A percentile compares a stretch with the other conserved stretches of the same genome.
Conservation (phyloP, 64 coral and sea anemone genomes). For the Pocillopora damicornis region DNA sequence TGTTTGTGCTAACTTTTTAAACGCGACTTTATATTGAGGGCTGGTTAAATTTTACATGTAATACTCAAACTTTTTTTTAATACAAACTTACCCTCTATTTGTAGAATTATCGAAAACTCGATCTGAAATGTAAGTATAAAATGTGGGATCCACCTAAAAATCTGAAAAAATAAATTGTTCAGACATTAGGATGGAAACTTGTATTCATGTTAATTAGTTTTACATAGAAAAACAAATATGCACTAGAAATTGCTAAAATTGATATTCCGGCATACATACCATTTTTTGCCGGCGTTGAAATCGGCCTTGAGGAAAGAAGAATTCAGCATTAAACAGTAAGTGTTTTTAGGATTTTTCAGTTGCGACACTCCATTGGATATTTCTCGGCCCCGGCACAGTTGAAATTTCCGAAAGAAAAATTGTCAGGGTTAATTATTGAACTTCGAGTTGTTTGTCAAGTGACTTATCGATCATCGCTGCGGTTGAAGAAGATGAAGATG, state of each 20-base stretch:
- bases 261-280: neutral
- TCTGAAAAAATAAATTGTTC: neutral
- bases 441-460: too few relatives aligned
- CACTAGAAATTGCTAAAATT: neutral
- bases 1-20: neutral
- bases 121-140: neutral
- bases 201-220: neutral
- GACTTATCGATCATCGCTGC: too few relatives aligned
- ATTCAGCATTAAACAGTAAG: neutral
- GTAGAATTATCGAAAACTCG: neutral
- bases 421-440: too few relatives aligned
- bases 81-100: neutral
- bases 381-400: too few relatives aligned
- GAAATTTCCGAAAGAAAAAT: too few relatives aligned
- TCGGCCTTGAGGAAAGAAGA: neutral
- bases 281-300: neutral
- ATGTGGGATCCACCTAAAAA: neutral
- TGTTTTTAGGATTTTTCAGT: neutral
- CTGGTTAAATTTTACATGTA: too few relatives aligned
- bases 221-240: neutral
- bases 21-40: neutral
- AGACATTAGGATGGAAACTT: neutral
- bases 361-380: neutral
- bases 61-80: neutral
- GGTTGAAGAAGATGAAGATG: too few relatives aligned